Percentiles rank a stretch among this genome's conserved stretches.
phyloP scores from a whole-genome alignment of 2,797 vertebrate genomes.

The Argya squamiceps region DNA sequence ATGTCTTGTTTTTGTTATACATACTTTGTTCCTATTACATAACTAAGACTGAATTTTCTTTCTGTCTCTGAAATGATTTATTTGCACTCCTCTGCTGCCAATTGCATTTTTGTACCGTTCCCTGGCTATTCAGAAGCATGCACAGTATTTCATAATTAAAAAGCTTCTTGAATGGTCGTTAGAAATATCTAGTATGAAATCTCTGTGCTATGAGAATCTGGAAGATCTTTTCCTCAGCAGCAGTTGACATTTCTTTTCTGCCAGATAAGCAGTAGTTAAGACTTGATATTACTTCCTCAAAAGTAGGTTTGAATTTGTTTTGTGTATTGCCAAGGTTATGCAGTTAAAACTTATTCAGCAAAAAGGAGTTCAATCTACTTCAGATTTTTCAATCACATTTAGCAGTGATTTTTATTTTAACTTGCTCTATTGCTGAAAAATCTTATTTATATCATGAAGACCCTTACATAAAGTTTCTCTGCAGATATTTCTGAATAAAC shows the following conservation, averaged over 20 bases:
- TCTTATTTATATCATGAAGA: not conserved
- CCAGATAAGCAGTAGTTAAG: not conserved
- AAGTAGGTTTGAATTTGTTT: not conserved
- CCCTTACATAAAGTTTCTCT: not conserved
- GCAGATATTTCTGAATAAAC: not conserved
- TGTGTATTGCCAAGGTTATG: not conserved
- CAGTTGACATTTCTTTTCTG: not conserved
- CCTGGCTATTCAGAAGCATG: slow-evolving; percentile 22
- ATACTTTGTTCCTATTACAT: slow-evolving; percentile 42
- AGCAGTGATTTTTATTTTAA: not conserved
- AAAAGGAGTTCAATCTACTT: not conserved
- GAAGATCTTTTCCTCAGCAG: not conserved
- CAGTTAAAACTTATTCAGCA: not conserved
- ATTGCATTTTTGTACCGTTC: slow-evolving; percentile 13
- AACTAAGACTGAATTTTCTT: slow-evolving; percentile 28
- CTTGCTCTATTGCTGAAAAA: not conserved
- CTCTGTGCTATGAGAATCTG: not conserved
- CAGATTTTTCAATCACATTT: not conserved
- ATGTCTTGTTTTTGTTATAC: slow-evolving; percentile 11
- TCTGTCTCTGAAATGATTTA: slow-evolving; percentile 41
- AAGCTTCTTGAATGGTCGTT: slow-evolving; percentile 31
- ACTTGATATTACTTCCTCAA: not conserved
- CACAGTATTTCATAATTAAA: slow-evolving; percentile 44
- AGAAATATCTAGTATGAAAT: slow-evolving; percentile 12
- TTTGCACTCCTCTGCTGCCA: not conserved